Conservation (phyloP, 1,140 invertebrate species). For the Anastrepha obliqua region DNA sequence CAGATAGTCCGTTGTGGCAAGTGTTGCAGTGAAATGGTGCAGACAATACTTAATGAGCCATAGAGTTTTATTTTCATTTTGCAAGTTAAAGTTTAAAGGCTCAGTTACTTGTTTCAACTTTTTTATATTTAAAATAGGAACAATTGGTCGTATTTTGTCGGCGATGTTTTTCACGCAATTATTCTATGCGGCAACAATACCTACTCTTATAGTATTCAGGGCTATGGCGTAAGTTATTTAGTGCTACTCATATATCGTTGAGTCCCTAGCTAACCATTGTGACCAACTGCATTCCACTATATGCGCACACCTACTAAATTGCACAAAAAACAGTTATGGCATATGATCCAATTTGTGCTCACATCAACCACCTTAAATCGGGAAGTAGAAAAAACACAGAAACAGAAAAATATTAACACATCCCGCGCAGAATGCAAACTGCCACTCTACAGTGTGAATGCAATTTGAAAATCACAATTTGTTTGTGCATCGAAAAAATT, state of each 20-base stretch:
- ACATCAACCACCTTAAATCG: too few species aligned
- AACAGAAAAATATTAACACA: not conserved
- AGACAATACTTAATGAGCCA: not conserved
- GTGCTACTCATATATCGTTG: too few species aligned
- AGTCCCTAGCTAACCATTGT: too few species aligned
- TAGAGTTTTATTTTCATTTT: not conserved
- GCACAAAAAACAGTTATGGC: too few species aligned
- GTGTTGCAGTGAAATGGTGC: not conserved
- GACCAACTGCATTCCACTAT: too few species aligned
- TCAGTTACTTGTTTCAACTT: too few species aligned
- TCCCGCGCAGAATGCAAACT: not conserved
- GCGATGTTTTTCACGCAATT: not conserved
- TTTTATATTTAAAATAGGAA: not conserved
- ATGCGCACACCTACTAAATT: too few species aligned
- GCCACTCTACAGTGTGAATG: not conserved
- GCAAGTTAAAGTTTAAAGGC: not conserved
- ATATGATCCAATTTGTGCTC: too few species aligned
- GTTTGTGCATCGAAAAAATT: not conserved
- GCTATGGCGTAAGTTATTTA: too few species aligned
- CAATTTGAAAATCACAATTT: constrained; percentile 24
- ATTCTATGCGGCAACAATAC: not conserved
- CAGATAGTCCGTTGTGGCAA: not conserved
- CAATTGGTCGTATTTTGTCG: not conserved
- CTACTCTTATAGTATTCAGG: too few species aligned
- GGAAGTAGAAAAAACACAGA: too few species aligned